Evolutionary conservation across 1,140 invertebrate species (phyloP).

Genomic region (Magallana gigas): DNA sequence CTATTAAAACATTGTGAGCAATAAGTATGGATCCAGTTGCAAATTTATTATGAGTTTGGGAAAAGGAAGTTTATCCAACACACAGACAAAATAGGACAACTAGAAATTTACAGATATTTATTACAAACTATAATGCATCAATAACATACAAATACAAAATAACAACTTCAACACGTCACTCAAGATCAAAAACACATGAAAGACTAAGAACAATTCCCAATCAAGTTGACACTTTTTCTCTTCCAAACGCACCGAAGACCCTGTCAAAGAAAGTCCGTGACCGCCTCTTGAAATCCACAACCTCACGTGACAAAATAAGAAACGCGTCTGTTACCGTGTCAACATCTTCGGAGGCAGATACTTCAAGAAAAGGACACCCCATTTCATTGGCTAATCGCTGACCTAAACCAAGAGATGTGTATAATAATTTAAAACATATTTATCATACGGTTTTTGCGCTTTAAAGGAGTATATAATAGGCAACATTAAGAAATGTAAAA

Average conservation of each 20-base stretch:
- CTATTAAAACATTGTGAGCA: no score
- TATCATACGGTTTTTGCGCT: no score
- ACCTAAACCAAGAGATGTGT: slow-evolving; percentile 48
- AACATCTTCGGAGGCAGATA: slow-evolving; percentile 73
- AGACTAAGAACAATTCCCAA: background rate
- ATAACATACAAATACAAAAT: slow-evolving; percentile 22
- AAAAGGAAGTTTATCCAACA: background rate
- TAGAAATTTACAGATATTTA: background rate
- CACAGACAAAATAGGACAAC: background rate
- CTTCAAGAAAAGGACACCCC: slow-evolving; percentile 71
- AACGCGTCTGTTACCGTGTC: slow-evolving; percentile 70
- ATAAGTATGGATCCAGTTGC: no score
- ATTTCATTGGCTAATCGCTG: slow-evolving; percentile 65
- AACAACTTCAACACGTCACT: slow-evolving; percentile 18
- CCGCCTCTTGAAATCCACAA: slow-evolving; percentile 69
- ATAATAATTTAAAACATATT: no score
- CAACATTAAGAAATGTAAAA: no score
- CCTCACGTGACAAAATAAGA: slow-evolving; percentile 68
- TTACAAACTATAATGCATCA: slow-evolving; percentile 3
- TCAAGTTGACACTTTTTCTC: slow-evolving; percentile 48
- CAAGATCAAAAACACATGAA: slow-evolving; percentile 1
- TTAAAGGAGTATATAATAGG: no score
- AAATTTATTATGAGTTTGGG: no score
- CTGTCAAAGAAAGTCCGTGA: slow-evolving; percentile 74
- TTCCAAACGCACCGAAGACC: slow-evolving; percentile 67